phyloP scores from a whole-genome alignment of 2,797 vertebrate species.

The Hapalemur alaotrensis region DNA sequence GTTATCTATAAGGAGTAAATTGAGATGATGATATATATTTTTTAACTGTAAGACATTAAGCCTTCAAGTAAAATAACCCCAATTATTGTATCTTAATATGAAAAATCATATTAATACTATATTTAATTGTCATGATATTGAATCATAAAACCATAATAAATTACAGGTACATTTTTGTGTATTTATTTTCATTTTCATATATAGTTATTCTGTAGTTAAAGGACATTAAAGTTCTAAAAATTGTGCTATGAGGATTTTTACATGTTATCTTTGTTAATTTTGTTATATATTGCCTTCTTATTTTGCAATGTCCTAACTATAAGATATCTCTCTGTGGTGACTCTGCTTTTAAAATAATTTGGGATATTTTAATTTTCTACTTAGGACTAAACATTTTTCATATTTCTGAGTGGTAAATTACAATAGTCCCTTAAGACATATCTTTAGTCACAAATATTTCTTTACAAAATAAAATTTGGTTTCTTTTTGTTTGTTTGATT shows the following conservation, averaged over 20 bases:
- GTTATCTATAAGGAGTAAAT: background rate
- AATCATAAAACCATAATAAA: background rate
- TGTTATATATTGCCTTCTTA: background rate
- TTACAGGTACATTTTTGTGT: background rate
- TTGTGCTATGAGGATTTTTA: background rate
- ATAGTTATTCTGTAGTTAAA: background rate
- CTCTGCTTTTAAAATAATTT: background rate
- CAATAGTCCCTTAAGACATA: background rate
- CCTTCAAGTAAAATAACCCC: background rate
- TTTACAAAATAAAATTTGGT: background rate
- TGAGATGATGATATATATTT: background rate
- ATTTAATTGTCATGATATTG: background rate
- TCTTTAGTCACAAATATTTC: background rate
- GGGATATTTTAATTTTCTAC: background rate
- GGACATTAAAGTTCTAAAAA: background rate
- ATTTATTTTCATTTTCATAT: background rate
- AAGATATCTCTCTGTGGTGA: background rate
- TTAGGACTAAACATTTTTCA: background rate
- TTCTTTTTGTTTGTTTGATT: background rate
- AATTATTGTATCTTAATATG: background rate
- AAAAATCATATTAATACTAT: background rate
- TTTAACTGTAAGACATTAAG: background rate
- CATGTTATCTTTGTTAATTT: background rate
- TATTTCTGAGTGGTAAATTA: background rate
- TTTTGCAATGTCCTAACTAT: background rate